phyloP scores from a whole-genome alignment of 2,797 vertebrate species.

The Clarias fuscus region DNA sequence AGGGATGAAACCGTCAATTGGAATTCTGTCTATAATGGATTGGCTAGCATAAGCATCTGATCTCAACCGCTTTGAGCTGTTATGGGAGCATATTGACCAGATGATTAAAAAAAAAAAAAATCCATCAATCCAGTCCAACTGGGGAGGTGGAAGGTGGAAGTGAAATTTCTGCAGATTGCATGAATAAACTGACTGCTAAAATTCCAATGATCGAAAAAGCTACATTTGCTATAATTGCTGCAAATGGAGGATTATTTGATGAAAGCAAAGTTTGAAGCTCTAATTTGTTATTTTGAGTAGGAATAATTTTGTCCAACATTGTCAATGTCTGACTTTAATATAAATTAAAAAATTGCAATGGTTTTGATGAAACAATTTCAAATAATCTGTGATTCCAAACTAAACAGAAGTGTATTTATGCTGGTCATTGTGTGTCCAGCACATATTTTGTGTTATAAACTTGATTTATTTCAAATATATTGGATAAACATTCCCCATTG shows the following conservation, averaged over 20 bases:
- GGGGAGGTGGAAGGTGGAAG: not conserved
- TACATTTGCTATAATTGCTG: not conserved
- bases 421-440: too few relatives aligned
- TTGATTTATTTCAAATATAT: not conserved
- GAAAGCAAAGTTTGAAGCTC: not conserved
- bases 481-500: not conserved
- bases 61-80: not conserved
- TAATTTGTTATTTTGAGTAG: not conserved
- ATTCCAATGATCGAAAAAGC: not conserved
- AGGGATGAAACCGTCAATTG: not conserved
- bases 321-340: not conserved
- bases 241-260: not conserved
- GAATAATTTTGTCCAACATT: not conserved
- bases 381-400: too few relatives aligned
- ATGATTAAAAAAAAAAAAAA: not conserved
- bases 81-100: not conserved
- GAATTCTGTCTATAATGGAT: conserved; percentile 3
- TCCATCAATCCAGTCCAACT: not conserved
- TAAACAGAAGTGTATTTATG: too few relatives aligned
- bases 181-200: not conserved
- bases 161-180: not conserved
- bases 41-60: not conserved
- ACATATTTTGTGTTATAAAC: not conserved
- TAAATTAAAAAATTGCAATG: not conserved
- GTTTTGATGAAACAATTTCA: not conserved